Evolutionary conservation across 2,888 invertebrate species (phyloP).

Genomic region (Epinotia brunnichana): DNA sequence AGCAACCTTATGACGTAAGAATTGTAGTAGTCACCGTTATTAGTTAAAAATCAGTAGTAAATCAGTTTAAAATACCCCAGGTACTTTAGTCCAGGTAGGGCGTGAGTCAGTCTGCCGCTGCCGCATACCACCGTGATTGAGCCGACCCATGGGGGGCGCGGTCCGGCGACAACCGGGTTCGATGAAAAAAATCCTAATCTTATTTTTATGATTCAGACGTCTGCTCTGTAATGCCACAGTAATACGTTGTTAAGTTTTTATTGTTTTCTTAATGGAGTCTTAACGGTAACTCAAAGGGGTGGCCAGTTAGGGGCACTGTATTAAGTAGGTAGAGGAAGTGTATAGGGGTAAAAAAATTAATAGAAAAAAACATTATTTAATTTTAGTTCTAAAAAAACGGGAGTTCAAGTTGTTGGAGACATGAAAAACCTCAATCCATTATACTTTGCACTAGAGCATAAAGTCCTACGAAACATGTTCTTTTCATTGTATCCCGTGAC

Average conservation of each 20-base stretch:
- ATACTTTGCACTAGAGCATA: no score
- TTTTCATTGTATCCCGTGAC: no score
- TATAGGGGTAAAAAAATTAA: no score
- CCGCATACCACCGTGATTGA: constrained; percentile 45
- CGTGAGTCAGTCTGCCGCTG: constrained; percentile 42
- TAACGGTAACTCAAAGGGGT: no score
- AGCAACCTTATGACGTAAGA: not conserved
- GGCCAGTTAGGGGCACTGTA: no score
- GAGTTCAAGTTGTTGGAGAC: no score
- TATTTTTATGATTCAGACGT: constrained; percentile 19
- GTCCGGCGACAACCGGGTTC: constrained; percentile 36
- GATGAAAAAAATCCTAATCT: constrained; percentile 40
- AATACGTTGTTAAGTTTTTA: constrained; percentile 8
- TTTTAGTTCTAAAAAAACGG: no score
- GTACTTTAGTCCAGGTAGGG: constrained; percentile 40
- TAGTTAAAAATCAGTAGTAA: not conserved
- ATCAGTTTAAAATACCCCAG: constrained; percentile 14
- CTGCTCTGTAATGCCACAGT: not conserved
- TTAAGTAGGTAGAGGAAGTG: no score
- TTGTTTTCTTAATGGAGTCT: no score
- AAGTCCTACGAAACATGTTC: no score
- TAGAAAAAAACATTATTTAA: no score
- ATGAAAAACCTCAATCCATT: no score
- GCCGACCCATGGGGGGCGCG: constrained; percentile 18
- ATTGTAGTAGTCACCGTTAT: not conserved